phyloP scores from a whole-genome alignment of 2,113 vertebrate species.

The Bubo scandiacus region DNA sequence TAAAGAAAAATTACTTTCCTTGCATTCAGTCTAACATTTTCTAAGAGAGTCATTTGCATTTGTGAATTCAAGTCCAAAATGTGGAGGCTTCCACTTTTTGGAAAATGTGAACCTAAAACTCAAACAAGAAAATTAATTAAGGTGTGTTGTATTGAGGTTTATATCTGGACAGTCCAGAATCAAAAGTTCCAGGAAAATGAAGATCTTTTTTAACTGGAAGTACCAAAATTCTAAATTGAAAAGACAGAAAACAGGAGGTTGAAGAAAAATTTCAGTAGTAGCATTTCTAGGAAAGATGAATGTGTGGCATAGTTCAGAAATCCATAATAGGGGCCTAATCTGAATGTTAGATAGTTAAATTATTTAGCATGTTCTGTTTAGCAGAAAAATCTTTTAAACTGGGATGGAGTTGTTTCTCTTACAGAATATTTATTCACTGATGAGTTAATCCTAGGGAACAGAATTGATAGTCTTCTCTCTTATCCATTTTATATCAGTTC shows the following conservation, averaged over 20 bases:
- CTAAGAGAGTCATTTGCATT: neutral
- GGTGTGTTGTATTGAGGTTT: neutral
- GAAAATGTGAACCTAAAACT: neutral
- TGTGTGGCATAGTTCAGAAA: neutral
- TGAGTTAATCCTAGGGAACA: neutral
- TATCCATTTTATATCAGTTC: neutral
- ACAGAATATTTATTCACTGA: neutral
- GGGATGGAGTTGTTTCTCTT: neutral
- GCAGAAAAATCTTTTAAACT: neutral
- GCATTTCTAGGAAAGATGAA: neutral
- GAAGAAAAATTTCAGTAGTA: neutral
- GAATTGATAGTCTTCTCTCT: neutral
- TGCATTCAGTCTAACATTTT: neutral
- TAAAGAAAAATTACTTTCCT: conserved; percentile 21
- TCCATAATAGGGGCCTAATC: neutral
- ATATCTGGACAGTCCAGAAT: neutral
- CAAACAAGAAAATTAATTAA: neutral
- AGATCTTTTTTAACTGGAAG: neutral
- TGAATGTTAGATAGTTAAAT: neutral
- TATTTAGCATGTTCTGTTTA: neutral
- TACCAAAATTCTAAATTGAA: neutral
- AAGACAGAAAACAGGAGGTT: neutral
- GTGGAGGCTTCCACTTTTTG: neutral
- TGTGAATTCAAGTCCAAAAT: neutral
- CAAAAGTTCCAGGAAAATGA: neutral